A percentile compares a stretch with the other conserved stretches of the same genome.
Evolutionary conservation across 2,888 invertebrate genomes (phyloP).

Genomic region (Drosophila barbarae): DNA sequence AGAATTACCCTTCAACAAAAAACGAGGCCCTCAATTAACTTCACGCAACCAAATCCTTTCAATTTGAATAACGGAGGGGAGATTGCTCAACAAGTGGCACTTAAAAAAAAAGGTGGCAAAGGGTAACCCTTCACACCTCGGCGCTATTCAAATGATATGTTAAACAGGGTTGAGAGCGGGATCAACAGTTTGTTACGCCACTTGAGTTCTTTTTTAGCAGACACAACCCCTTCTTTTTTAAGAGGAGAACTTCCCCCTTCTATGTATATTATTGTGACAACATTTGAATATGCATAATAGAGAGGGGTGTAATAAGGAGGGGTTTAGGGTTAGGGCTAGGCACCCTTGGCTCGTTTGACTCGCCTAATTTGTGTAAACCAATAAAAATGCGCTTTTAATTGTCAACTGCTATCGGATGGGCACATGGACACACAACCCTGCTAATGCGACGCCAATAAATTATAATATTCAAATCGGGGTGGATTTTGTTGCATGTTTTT

Average conservation of each 20-base stretch:
- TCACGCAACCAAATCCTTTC: constrained; percentile 55
- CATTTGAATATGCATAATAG: constrained; percentile 50
- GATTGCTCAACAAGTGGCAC: constrained; percentile 54
- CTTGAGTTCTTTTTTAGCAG: constrained; percentile 37
- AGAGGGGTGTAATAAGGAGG: constrained; percentile 7
- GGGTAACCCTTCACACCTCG: constrained; percentile 63
- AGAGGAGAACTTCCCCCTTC: not conserved
- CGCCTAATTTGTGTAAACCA: constrained; percentile 70
- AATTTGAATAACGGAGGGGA: constrained; percentile 60
- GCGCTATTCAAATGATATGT: constrained; percentile 73
- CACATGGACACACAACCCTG: constrained; percentile 53
- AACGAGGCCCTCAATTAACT: constrained; percentile 49
- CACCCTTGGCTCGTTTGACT: constrained; percentile 32
- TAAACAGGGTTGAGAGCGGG: constrained; percentile 48
- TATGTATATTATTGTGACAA: constrained; percentile 34
- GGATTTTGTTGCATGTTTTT: constrained; percentile 62
- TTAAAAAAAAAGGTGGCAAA: constrained; percentile 26
- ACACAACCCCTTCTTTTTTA: constrained; percentile 32
- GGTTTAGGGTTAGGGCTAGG: constrained; percentile 13
- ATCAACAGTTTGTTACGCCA: constrained; percentile 56
- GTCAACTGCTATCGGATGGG: constrained; percentile 43
- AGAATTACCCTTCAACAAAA: constrained; percentile 27
- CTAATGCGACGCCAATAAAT: constrained; percentile 35
- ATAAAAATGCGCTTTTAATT: constrained; percentile 72
- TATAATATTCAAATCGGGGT: constrained; percentile 46